Conservation (phyloP, 2,797 vertebrate species). For the Decapterus maruadsi region DNA sequence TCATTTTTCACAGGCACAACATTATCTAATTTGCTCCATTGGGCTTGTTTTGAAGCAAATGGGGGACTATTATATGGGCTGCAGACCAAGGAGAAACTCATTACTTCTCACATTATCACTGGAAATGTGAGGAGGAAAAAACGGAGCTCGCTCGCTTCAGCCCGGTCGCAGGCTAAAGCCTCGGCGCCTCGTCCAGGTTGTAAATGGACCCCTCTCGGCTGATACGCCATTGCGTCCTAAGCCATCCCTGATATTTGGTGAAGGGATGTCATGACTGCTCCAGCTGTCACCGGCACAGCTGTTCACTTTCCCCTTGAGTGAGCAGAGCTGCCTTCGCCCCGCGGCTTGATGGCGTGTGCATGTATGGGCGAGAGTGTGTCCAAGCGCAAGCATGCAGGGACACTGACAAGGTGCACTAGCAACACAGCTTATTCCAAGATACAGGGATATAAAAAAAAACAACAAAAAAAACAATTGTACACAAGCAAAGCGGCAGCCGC, state of each 20-base stretch:
- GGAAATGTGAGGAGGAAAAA: slow-evolving; percentile 61
- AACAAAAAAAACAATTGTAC: slow-evolving; percentile 56
- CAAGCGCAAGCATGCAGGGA: slow-evolving; percentile 61
- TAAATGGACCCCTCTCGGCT: slow-evolving; percentile 79
- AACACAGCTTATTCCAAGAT: slow-evolving; percentile 64
- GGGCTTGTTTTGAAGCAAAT: slow-evolving; percentile 83
- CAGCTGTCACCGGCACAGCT: slow-evolving; percentile 95
- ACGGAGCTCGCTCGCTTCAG: slow-evolving; percentile 49
- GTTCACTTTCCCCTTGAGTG: slow-evolving; percentile 91
- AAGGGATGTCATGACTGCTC: slow-evolving; percentile 87
- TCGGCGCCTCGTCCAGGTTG: slow-evolving; percentile 76
- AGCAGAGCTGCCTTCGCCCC: slow-evolving; percentile 86
- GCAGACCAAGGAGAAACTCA: slow-evolving; percentile 81
- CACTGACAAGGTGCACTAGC: slow-evolving; percentile 88
- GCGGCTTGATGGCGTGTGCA: slow-evolving; percentile 82
- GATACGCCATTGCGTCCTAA: slow-evolving; percentile 80
- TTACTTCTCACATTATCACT: slow-evolving; percentile 82
- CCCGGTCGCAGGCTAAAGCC: slow-evolving; percentile 64
- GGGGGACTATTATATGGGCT: slow-evolving; percentile 81
- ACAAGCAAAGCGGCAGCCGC: slow-evolving; percentile 52
- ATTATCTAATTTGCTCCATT: slow-evolving; percentile 83
- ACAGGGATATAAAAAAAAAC: slow-evolving; percentile 9
- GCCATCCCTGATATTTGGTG: slow-evolving; percentile 85
- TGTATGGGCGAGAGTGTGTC: slow-evolving; percentile 64
- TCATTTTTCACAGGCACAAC: slow-evolving; percentile 78